Base-by-base conservation (phyloP, 2,888 invertebrate genomes). In the Branchellion lobata region DNA sequence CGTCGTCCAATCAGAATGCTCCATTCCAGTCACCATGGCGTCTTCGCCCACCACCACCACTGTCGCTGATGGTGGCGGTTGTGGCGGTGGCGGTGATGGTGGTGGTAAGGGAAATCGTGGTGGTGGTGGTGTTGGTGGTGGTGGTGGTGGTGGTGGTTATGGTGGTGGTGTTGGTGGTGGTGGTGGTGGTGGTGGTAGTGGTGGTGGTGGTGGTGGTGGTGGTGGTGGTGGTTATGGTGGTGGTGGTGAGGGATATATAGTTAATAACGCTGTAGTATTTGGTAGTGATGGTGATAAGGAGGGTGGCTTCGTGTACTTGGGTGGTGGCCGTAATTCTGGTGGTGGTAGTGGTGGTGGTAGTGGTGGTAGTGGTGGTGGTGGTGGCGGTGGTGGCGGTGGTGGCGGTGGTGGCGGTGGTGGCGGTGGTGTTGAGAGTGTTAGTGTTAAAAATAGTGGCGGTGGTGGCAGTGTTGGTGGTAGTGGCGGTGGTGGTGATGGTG, bases 1-100 rank as follows among this genome's bases (percentile, higher is more conserved):
- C 14, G 0, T 77, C 77, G 36, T 77, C 36, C 33, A 77, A 33
- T 77, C 65, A 24, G 75, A 75, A 27, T 27, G 29, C 53, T 27
- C n/a, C 33, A 24, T 27, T 65, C 21, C 31, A 27, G 21, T 69
- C 34, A 14, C 69, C 27, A 11, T 33, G 33, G 31, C 31, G 3
- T 27, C 31, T 31, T 31, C 33, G 3, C 5, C 31, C 33, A 69
- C 33, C 69, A 69, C n/a, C 31, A 5, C 8, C 5, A 31, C 34
- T 69, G 69, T 33, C 69, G 33, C 31, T 29, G 34, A 69, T 5
- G 5, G 21, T 29, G 65, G 5, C 8, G 65, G n/a, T 21, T 5
- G n/a, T n/a, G 65, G 5, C 21, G 65, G 21, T 65, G 5, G 21
- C n/a, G 65, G 5, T n/a, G 65, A 29, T 21, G 65, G n/a, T n/a